Conservation (phyloP, 2,888 invertebrate genomes). For the Stenodema calcarata region DNA sequence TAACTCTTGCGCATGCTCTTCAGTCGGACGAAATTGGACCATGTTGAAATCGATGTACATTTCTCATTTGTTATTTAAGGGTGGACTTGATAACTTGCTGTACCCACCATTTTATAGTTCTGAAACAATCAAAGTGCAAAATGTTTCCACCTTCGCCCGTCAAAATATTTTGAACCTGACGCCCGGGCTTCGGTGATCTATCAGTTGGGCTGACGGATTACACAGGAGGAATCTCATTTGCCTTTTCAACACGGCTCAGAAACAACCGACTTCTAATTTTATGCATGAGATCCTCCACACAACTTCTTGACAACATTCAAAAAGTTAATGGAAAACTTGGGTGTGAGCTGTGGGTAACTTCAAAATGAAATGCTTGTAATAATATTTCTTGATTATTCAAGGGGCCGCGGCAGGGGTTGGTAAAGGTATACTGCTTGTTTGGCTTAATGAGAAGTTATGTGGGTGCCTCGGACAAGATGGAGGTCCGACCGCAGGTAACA, state of each 20-base stretch:
- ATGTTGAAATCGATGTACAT: too few relatives aligned
- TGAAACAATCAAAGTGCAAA: too few relatives aligned
- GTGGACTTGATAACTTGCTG: too few relatives aligned
- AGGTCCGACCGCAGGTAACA: conserved; percentile 4
- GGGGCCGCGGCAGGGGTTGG: neutral
- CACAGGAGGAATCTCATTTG: neutral
- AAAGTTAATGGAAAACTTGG: neutral
- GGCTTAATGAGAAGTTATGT: conserved; percentile 34
- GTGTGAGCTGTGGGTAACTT: neutral
- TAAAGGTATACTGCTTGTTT: conserved; percentile 21
- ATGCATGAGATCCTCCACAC: neutral
- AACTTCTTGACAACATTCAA: neutral
- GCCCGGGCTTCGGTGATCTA: neutral
- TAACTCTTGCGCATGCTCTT: too few relatives aligned
- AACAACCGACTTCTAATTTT: neutral
- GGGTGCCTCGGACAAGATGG: neutral
- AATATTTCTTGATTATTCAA: conserved; percentile 36
- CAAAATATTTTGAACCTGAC: neutral
- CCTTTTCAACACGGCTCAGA: neutral
- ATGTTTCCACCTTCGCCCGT: neutral
- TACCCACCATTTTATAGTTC: too few relatives aligned
- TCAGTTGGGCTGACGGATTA: neutral
- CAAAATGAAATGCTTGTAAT: conserved; percentile 42
- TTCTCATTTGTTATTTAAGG: too few relatives aligned
- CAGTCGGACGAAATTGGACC: too few relatives aligned